Evolutionary conservation across 2,888 invertebrate genomes (phyloP), one percentile per base, ranked within the genome.

Genomic region (Syritta pipiens): DNA sequence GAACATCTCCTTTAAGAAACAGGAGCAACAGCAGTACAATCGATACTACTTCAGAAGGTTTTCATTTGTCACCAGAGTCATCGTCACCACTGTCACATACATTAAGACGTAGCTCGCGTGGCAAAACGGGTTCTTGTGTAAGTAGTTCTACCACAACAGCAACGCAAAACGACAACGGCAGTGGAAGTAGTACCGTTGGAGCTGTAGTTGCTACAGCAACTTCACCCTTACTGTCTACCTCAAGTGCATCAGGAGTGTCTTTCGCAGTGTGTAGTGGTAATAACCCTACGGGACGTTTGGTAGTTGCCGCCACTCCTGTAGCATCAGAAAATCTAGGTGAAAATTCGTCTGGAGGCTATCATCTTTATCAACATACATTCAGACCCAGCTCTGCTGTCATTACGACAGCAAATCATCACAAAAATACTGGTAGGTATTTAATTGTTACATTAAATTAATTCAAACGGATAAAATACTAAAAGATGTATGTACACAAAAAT

Each of bases 81-180:
- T 63, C 32, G 53, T 81, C 83, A 76, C 83, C 86, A 81, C 85
- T 86, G 63, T 86, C 86, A 59, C 84, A 85, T 76, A 83, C 84
- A 83, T 84, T 88, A 82, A 86, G 89, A 83, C 88, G 89, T 76
- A 89, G 89, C 82, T 88, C 88, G 84, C 87, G 89, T 83, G 85
- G 88, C 86, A 89, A 89, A 85, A 88, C 89, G 89, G 89, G 89
- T 88, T 88, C 89, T 86, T 89, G 88, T 84, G 87, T 89, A 84
- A 89, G 88, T 71, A 82, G 81, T 24, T 82, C 82, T 65, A 82
- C 82, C 84, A 87, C 87, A 71, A 81, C 84, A 82, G 84, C 86
- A 83, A 84, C 86, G 82, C 86, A 86, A 84, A 85, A 86, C 83
- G 82, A 83, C 84, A 83, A 83, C 83, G 74, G 84, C 84, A 83